A percentile compares a stretch with the other conserved stretches of the same genome.
Conservation (phyloP, 1,140 invertebrate species). For the Heliconius hermathena region DNA sequence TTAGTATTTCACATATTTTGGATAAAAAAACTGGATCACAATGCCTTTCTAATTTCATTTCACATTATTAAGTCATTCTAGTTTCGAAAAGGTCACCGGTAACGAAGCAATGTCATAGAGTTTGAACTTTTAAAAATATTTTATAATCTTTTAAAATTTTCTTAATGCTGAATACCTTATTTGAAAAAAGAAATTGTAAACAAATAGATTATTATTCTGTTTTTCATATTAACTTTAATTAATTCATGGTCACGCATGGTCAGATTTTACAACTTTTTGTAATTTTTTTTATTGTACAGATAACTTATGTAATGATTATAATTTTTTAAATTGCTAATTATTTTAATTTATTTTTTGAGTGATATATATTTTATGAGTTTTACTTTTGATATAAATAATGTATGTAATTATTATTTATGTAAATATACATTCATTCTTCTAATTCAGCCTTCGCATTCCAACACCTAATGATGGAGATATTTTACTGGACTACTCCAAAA, state of each 20-base stretch:
- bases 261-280: no score
- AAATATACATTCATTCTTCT: neutral
- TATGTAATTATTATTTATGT: no score
- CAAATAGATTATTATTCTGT: no score
- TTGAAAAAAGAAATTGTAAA: no score
- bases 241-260: no score
- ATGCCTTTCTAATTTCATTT: conserved; percentile 25
- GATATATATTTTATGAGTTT: no score
- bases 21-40: conserved; percentile 3
- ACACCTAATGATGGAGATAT: conserved; percentile 94
- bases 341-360: no score
- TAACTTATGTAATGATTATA: no score
- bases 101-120: conserved; percentile 43
- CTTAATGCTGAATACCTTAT: neutral
- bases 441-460: conserved; percentile 85
- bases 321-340: no score
- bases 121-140: neutral
- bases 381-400: no score
- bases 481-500: conserved; percentile 97
- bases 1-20: neutral
- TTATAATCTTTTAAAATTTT: neutral
- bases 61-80: conserved; percentile 20
- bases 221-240: no score
- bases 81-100: conserved; percentile 44
- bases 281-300: no score